Base-by-base conservation (phyloP, 1,140 invertebrate genomes). In the Coenobita brevimanus region DNA sequence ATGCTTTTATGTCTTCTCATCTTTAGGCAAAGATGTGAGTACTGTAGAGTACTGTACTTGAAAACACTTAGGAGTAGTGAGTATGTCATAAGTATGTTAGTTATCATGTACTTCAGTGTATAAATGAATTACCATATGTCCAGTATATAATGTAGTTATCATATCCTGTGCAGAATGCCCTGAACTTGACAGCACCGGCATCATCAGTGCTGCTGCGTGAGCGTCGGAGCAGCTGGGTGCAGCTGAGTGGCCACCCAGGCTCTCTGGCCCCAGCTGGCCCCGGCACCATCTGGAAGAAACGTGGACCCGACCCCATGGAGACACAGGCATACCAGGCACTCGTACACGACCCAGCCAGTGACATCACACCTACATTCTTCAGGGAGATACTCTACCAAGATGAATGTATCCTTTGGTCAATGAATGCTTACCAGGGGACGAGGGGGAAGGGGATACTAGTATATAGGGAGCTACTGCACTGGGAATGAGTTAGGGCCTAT, bases 261-360 rank as follows among this genome's bases (percentile, higher is more conserved):
- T 97, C 97, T 86, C 96, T 99, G 93, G 97, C 97, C 15, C 97
- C 97, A 8, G 98, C 97, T 2, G 97, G 97, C 0, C 97, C 97
- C 1, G 97, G 97, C 50, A 98, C 97, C 6, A 96, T 99, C 36
- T 98, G 97, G 95, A 99, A 99, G 93, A 96, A 97, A 88, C 95
- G 96, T 38, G 91, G 91, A 0, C 92, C 93, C 41, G 93, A 94
- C 81, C 93, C 93, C 88, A 92, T 92, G 60, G 95, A 95, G 91
- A 93, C 93, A 3, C 90, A 95, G 80, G 96, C 97, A 1, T 99
- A 99, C 92, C 95, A 97, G 91, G 94, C 95, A 0, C 93, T 99
- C 54, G 96, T 95, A 82, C 93, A 95, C 71, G 98, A 98, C 91
- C 93, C 95, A 3, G 94, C 97, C 80, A 93, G 94, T 64, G 95